Percentiles rank a stretch among this genome's conserved stretches.
Conservation (phyloP, 2,888 invertebrate genomes). For the Habrosyne pyritoides region DNA sequence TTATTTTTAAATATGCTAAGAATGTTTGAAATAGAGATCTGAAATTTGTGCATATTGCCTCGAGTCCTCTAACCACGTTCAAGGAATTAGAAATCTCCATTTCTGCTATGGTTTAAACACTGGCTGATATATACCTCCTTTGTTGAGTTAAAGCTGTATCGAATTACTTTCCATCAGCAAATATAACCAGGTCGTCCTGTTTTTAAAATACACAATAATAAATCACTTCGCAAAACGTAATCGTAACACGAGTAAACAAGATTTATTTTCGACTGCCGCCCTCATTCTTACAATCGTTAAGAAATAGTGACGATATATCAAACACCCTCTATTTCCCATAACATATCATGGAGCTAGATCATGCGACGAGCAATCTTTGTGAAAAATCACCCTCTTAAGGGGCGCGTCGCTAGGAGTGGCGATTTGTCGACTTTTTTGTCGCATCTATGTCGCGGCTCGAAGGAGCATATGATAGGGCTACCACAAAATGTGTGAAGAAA, state of each 20-base stretch:
- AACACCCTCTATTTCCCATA: conserved; percentile 6
- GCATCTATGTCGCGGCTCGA: conserved; percentile 26
- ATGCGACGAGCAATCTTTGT: conserved; percentile 11
- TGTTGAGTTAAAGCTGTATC: too few species aligned
- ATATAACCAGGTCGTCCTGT: not conserved
- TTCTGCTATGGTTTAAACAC: too few species aligned
- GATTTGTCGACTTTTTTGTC: conserved; percentile 52
- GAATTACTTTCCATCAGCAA: too few species aligned
- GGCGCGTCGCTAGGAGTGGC: conserved; percentile 40
- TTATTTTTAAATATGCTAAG: too few species aligned
- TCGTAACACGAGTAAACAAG: not conserved
- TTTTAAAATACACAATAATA: not conserved
- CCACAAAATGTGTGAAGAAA: too few species aligned
- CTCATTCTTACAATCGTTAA: not conserved
- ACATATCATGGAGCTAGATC: conserved; percentile 8
- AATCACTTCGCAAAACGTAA: not conserved
- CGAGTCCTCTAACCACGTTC: too few species aligned
- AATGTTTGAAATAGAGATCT: too few species aligned
- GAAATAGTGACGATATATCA: conserved; percentile 6
- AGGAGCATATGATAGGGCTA: not conserved
- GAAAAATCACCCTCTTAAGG: conserved; percentile 34
- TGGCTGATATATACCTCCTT: too few species aligned
- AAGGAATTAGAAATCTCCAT: too few species aligned
- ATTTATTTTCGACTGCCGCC: not conserved
- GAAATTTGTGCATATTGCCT: too few species aligned